Percentiles rank a stretch among this genome's conserved stretches.
Conservation (phyloP, 2,797 vertebrate genomes). For the Lacerta bilineata region DNA sequence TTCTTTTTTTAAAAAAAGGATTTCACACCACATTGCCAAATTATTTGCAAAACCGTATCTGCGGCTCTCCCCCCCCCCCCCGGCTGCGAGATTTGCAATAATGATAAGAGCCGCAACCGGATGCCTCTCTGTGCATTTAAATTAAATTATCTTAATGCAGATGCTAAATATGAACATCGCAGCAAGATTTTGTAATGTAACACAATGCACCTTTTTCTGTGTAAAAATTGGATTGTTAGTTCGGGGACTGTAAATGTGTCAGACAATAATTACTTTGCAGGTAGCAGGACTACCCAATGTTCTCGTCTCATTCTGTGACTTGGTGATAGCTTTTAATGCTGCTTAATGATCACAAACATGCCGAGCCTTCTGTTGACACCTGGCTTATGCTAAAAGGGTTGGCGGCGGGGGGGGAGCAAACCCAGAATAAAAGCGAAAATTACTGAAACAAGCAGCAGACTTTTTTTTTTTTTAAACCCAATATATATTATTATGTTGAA, state of each 20-base stretch:
- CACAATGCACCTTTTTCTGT: constrained; percentile 48
- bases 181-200: constrained; percentile 70
- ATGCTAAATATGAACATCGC: constrained; percentile 71
- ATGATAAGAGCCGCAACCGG: constrained; percentile 49
- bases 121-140: constrained; percentile 70
- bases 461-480: too few relatives aligned
- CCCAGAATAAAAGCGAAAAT: constrained; percentile 64
- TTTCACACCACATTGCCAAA: constrained; percentile 52
- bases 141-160: constrained; percentile 79
- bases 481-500: constrained; percentile 34
- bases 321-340: constrained; percentile 74
- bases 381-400: constrained; percentile 71
- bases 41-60: constrained; percentile 67
- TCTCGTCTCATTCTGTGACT: constrained; percentile 70
- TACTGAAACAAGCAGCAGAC: constrained; percentile 60
- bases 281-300: constrained; percentile 68
- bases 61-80: constrained; percentile 42
- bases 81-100: constrained; percentile 43
- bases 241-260: constrained; percentile 72
- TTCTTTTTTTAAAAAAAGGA: background rate
- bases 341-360: constrained; percentile 76
- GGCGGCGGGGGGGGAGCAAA: constrained; percentile 22
- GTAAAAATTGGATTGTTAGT: constrained; percentile 71
- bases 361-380: constrained; percentile 72
- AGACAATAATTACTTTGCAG: constrained; percentile 77